Evolutionary conservation across 2,113 vertebrate species (phyloP).

Genomic region (Todiramphus chloris): DNA sequence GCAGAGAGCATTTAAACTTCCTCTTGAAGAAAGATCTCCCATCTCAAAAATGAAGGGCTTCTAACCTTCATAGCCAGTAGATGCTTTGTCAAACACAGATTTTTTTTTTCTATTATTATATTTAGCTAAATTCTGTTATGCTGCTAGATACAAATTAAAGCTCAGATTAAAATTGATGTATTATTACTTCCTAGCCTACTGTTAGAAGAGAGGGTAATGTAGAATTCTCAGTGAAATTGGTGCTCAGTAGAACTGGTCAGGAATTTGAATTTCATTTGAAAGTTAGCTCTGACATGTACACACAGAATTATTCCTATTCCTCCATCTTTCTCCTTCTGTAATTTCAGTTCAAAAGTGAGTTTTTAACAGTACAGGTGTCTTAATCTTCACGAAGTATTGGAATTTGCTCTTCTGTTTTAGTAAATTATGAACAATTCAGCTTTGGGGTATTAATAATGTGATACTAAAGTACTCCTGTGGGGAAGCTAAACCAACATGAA

Average conservation of each 20-base stretch:
- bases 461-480: background rate
- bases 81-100: background rate
- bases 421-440: background rate
- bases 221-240: background rate
- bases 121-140: background rate
- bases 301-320: background rate
- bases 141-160: background rate
- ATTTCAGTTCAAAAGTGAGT: background rate
- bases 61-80: background rate
- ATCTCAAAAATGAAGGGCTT: background rate
- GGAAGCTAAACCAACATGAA: background rate
- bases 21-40: background rate
- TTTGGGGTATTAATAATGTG: background rate
- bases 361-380: background rate
- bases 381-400: background rate
- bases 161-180: background rate
- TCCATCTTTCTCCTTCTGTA: background rate
- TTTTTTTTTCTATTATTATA: background rate
- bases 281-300: background rate
- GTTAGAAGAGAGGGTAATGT: background rate
- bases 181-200: background rate
- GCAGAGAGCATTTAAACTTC: background rate
- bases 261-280: background rate
- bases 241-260: background rate
- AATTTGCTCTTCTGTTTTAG: background rate